These are phyloP conservation scores for Cavia porcellus DNA, from an alignment of 2,113 vertebrate species.

Conservation along the genomic window DNA sequence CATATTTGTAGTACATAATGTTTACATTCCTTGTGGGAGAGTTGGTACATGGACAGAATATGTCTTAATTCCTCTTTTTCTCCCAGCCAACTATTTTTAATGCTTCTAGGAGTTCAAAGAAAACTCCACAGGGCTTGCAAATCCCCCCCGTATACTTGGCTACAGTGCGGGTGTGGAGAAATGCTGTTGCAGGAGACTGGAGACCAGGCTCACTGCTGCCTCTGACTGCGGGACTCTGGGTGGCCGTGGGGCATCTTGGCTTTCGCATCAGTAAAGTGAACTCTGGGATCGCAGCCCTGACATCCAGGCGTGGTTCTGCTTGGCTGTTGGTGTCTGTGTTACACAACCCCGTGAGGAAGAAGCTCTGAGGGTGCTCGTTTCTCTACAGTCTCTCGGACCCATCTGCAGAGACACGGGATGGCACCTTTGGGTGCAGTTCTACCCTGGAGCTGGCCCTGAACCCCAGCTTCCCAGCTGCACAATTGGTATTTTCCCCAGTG, in stretches of 20 bases:
- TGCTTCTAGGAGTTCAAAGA: not conserved
- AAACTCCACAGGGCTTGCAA: not conserved
- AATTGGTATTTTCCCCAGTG: not conserved
- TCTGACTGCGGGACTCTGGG: not conserved
- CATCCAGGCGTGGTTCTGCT: not conserved
- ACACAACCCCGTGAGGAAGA: not conserved
- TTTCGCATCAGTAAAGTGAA: not conserved
- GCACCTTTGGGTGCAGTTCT: not conserved
- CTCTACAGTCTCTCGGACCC: accelerated
- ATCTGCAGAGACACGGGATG: not conserved
- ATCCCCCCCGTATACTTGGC: not conserved
- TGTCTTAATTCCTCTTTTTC: not conserved
- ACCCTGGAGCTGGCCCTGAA: not conserved
- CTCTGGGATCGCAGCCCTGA: not conserved
- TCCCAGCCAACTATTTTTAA: conserved; percentile 28
- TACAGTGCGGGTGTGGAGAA: not conserved
- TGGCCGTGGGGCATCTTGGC: not conserved
- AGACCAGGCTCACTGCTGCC: not conserved
- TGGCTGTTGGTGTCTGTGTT: not conserved
- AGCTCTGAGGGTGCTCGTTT: not conserved
- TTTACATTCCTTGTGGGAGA: not conserved
- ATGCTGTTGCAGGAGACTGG: not conserved
- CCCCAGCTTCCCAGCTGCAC: not conserved
- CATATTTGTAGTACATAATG: not conserved
- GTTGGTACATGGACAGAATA: not conserved